Base-by-base conservation (phyloP, 1,140 invertebrate species). In the Maniola jurtina region DNA sequence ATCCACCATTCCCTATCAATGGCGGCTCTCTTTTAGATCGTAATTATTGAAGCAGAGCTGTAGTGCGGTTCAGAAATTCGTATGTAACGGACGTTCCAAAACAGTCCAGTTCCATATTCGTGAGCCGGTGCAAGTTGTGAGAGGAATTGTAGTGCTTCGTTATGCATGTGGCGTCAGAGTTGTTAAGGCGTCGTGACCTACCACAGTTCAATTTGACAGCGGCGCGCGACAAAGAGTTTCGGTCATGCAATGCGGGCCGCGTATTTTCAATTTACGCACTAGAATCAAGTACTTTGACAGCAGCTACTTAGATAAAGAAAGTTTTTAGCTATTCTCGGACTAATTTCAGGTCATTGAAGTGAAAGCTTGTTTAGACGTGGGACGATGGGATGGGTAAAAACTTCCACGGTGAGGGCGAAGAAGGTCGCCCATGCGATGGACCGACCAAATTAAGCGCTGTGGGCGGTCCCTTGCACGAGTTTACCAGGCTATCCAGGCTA, bases 171-270 rank as follows among this genome's bases (percentile, higher is more conserved):
- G 68, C 67, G 73, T 80, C 74, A 59, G 73, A 79, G 77, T 80
- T 75, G 75, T 73, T 70, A 68, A 79, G 71, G 70, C 74, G 81
- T 81, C 75, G 86, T 84, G 81, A 88, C 86, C 86, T 81, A 87
- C 83, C 85, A 83, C 83, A 83, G 79, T 76, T 79, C 75, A 75
- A 82, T 77, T 84, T 78, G 76, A 75, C 66, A 77, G 71, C 80
- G 77, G 76, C 71, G 61, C 62, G 70, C 62, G 70, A 78, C 76
- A 81, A 82, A 86, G 77, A 67, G 75, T 70, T 71, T 60, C 76
- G 48, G 70, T 70, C 76, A 79, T 72, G 66, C 70, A 67, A 88
- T 83, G 74, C 82, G 75, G 68, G 70, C 78, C 86, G 84, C 86
- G 85, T 87, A 76, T 64, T 64, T 73, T 62, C 81, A 84, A 87